Base-by-base conservation (phyloP, 2,113 vertebrate genomes). In the human region DNA sequence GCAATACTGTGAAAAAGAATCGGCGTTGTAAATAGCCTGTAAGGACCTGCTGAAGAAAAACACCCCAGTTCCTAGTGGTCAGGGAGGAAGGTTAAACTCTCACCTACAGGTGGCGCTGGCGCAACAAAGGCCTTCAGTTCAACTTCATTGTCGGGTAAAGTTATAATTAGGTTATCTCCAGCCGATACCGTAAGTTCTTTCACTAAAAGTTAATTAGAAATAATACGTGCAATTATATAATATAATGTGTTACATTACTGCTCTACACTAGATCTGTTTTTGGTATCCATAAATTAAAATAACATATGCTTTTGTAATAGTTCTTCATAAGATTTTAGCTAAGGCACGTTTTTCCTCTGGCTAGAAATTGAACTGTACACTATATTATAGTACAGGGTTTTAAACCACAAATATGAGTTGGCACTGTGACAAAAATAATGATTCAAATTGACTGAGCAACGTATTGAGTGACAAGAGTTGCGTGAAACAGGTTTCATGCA, bases 121-220 rank as follows among this genome's bases (percentile, higher is more conserved):
- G 97, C 85, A 64, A 98, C 98, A 59, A 98, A 98, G 50, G 98
- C 98, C 88, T 98, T 98, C 66, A 98, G 97, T 75, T 99, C 98
- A 94, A 98, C 97, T 68, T 98, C 98, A 45, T 98, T 97, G 96
- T 97, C 96, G 18, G 99, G 99, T 3, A 98, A 93, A 25, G 97
- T 98, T 87, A 98, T 45, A n/a, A 98, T 96, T 61, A 98, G 80
- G 9, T 99, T 98, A 76, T 98, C 98, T 96, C 98, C 99, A 87
- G 97, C 96, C 18, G 98, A 99, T 75, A 98, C 98, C 12, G 10
- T 35, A 83, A 99, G 99, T 52, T 98, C 96, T 97, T 83, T 97
- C 86, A 96, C 99, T 99, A 96, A 43, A 98, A 84, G 13, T 97
- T 94, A 96, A 95, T 96, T 3, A 96, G 55, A 96, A 96, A 25